phyloP scores from a whole-genome alignment of 2,888 invertebrate genomes.

The Nudaria mundana region DNA sequence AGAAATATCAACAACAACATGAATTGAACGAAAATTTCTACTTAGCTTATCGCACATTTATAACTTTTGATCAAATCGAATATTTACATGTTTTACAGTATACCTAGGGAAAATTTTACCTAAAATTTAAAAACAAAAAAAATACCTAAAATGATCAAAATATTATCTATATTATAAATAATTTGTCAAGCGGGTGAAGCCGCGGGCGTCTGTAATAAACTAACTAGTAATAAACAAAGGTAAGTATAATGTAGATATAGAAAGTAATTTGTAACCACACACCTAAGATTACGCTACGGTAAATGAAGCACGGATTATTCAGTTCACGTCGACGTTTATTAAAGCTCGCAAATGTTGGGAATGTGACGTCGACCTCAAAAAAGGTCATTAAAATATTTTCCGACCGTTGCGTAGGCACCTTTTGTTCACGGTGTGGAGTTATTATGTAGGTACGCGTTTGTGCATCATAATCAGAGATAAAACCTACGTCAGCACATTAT shows the following conservation, averaged over 20 bases:
- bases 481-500: not conserved
- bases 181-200: too few relatives aligned
- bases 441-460: constrained; percentile 53
- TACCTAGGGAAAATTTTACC: too few relatives aligned
- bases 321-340: constrained; percentile 26
- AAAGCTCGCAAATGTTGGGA: constrained; percentile 38
- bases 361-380: constrained; percentile 40
- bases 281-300: too few relatives aligned
- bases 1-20: constrained; percentile 27
- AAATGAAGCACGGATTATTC: constrained; percentile 33
- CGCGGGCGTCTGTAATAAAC: too few relatives aligned
- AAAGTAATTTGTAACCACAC: too few relatives aligned
- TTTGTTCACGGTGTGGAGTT: constrained; percentile 48
- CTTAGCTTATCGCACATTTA: constrained; percentile 19
- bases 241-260: too few relatives aligned
- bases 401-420: constrained; percentile 31
- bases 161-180: too few relatives aligned
- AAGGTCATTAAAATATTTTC: constrained; percentile 46
- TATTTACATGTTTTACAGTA: too few relatives aligned
- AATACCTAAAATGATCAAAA: too few relatives aligned
- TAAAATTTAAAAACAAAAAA: too few relatives aligned
- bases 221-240: too few relatives aligned
- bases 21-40: constrained; percentile 17
- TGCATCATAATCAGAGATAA: constrained; percentile 48
- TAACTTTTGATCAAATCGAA: constrained; percentile 32